phyloP scores from a whole-genome alignment of 2,797 vertebrate species.

The Hirundo rustica region DNA sequence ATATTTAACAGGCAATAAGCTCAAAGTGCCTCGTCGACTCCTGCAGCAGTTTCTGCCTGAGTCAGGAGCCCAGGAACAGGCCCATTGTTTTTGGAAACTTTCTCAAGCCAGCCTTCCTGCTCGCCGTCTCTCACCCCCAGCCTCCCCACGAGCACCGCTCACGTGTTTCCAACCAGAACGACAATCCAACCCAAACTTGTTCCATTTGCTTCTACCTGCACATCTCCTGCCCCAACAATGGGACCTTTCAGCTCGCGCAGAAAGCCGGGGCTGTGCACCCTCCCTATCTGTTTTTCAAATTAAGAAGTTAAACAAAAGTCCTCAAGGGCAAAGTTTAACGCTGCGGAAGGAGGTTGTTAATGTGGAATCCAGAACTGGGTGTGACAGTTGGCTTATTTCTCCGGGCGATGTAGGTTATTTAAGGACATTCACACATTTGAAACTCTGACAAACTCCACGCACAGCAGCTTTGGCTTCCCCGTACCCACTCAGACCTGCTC shows the following conservation, averaged over 20 bases:
- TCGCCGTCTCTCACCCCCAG: neutral
- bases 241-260: slow-evolving; percentile 38
- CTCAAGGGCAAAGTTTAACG: slow-evolving; percentile 79
- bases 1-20: neutral
- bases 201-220: slow-evolving; percentile 42
- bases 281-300: slow-evolving; percentile 74
- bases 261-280: slow-evolving; percentile 21
- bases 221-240: slow-evolving; percentile 58
- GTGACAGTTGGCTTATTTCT: slow-evolving; percentile 75
- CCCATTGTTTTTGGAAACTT: slow-evolving; percentile 8
- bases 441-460: slow-evolving; percentile 42
- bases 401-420: slow-evolving; percentile 73
- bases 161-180: neutral
- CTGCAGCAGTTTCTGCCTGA: neutral
- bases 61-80: slow-evolving; percentile 1
- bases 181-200: slow-evolving; percentile 3
- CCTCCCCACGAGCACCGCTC: fast-evolving
- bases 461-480: neutral
- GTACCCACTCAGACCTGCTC: neutral
- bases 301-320: slow-evolving; percentile 79
- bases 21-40: neutral
- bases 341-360: slow-evolving; percentile 79
- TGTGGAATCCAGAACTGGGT: slow-evolving; percentile 81
- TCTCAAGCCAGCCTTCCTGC: neutral
- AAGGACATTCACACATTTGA: slow-evolving; percentile 73